Evolutionary conservation across 2,888 invertebrate genomes (phyloP), one percentile per base, ranked within the genome.

Genomic region (Arrhopalites spinosus): DNA sequence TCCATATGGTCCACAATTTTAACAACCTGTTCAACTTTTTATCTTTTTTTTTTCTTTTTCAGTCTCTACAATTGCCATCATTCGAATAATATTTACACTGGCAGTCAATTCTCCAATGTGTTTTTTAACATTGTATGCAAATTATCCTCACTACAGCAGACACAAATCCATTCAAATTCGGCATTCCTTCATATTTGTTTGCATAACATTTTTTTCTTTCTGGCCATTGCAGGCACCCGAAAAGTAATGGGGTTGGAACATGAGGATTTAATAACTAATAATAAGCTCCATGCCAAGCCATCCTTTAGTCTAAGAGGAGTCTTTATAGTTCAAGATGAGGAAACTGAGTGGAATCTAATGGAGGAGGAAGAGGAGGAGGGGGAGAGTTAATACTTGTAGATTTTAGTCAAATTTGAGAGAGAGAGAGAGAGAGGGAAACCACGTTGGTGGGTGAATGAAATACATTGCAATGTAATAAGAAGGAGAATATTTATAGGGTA

Each of bases 401-500:
- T n/a, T n/a, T n/a, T n/a, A n/a, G n/a, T n/a, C n/a, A n/a, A n/a
- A n/a, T n/a, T n/a, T n/a, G n/a, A n/a, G n/a, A n/a, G 15, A n/a
- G 50, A 50, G n/a, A 68, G 68, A 47, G 23, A 53, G 50, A 29
- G 36, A 70, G 17, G 59, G 29, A 20, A 27, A 30, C 17, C 15
- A 25, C 23, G 36, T 50, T 71, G 20, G 20, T 3, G n/a, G 11
- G 23, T 63, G 73, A 63, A 63, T 29, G 63, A 61, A 30, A 27
- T 27, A 53, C n/a, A 73, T 45, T 13, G 23, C 13, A 45, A 27
- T 36, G 59, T n/a, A 15, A 30, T 43, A 30, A 61, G 63, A 43
- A 43, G 71, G 45, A 36, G 59, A 64, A 73, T 67, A 76, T 76
- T 76, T 76, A 76, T 76, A 59, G 73, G 69, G 73, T 72, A 76